Evolutionary conservation across 2,888 invertebrate genomes (phyloP).

Genomic region (Anoncus sp.): DNA sequence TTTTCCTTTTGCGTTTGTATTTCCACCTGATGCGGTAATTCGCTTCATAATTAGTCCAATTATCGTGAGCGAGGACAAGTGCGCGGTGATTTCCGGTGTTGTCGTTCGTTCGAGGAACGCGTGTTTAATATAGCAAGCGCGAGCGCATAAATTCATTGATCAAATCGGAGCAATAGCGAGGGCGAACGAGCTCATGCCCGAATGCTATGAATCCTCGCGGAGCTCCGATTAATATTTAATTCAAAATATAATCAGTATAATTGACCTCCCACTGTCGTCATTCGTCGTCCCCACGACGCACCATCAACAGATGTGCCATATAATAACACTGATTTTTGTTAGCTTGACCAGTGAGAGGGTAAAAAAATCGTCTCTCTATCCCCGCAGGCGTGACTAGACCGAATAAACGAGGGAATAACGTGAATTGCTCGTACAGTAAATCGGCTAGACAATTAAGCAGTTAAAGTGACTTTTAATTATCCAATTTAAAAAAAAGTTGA

Average conservation of each 20-base stretch:
- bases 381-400: too few relatives aligned
- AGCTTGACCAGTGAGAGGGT: not conserved
- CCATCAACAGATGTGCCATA: slow-evolving; percentile 36
- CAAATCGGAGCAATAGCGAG: slow-evolving; percentile 61
- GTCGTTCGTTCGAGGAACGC: slow-evolving; percentile 10
- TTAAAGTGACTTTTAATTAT: too few relatives aligned
- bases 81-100: slow-evolving; percentile 15
- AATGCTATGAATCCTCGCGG: slow-evolving; percentile 5
- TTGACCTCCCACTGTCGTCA: slow-evolving; percentile 56
- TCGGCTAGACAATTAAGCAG: too few relatives aligned
- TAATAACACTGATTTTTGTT: slow-evolving; percentile 33
- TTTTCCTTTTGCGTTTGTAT: too few relatives aligned
- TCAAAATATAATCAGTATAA: slow-evolving; percentile 69
- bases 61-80: slow-evolving; percentile 35
- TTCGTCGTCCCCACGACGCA: slow-evolving; percentile 2
- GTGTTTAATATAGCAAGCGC: slow-evolving; percentile 43
- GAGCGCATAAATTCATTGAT: slow-evolving; percentile 68
- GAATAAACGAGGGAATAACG: too few relatives aligned
- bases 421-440: too few relatives aligned
- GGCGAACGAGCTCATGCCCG: slow-evolving; percentile 34
- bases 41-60: slow-evolving; percentile 63
- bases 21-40: too few relatives aligned
- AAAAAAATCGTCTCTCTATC: not conserved
- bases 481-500: too few relatives aligned
- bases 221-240: slow-evolving; percentile 67